Evolutionary conservation across 92 coral and sea anemone genomes (phyloP).

Genomic region (Scolanthus callimorphus): DNA sequence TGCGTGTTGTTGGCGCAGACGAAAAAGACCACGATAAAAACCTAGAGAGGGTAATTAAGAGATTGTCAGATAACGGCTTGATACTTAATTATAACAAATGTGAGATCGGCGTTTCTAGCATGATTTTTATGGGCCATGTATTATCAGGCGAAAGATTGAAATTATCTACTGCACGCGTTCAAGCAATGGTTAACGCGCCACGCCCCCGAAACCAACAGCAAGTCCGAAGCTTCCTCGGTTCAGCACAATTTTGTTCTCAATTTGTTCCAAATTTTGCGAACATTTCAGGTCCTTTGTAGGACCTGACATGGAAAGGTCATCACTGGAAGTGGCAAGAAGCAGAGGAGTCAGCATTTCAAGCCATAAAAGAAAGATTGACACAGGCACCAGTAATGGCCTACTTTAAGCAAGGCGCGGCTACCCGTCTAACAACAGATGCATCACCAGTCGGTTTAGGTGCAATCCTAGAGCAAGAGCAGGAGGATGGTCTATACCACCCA

Average conservation of each 20-base stretch:
- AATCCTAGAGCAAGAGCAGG: too few species aligned
- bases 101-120: conserved; percentile 40
- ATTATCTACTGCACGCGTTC: conserved; percentile 24
- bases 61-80: conserved; percentile 45
- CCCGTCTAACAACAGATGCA: too few species aligned
- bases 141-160: conserved; percentile 42
- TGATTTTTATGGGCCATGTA: conserved; percentile 50
- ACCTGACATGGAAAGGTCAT: conserved; percentile 19
- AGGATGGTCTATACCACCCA: too few species aligned
- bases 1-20: conserved; percentile 31
- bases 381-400: too few species aligned
- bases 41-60: conserved; percentile 33
- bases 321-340: conserved; percentile 12
- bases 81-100: conserved; percentile 57
- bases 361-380: too few species aligned
- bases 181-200: conserved; percentile 41
- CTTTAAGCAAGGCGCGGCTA: too few species aligned
- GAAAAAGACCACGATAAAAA: conserved; percentile 44
- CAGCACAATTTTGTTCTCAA: conserved; percentile 46
- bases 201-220: conserved; percentile 29
- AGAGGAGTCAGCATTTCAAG: too few species aligned
- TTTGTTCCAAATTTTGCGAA: conserved; percentile 58
- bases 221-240: conserved; percentile 51
- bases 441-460: too few species aligned
- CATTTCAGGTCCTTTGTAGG: conserved; percentile 49